These are phyloP conservation scores for Pogonognathellus flavescens DNA, from an alignment of 1,140 invertebrate species.

Conservation along the genomic window DNA sequence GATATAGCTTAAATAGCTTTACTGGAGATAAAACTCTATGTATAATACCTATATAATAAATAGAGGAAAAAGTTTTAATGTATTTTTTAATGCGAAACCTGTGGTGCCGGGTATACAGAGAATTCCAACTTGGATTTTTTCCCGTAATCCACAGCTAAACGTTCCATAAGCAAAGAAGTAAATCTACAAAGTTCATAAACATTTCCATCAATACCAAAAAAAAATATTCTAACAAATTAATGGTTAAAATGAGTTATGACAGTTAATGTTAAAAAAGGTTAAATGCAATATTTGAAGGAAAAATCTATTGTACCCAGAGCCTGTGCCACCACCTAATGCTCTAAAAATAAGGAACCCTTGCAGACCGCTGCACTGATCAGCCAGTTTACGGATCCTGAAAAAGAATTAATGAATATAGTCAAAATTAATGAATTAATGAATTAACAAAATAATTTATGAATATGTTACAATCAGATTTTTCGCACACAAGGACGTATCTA, in stretches of 20 bases:
- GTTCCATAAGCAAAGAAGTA: conserved; percentile 88
- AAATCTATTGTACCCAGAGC: conserved; percentile 76
- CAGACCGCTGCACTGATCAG: conserved; percentile 87
- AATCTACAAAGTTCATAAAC: conserved; percentile 73
- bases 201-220: too few relatives aligned
- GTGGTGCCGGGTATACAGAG: conserved; percentile 89
- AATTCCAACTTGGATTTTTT: conserved; percentile 93
- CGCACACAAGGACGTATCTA: too few relatives aligned
- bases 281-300: too few relatives aligned
- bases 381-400: conserved; percentile 78
- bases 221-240: too few relatives aligned
- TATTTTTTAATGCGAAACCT: conserved; percentile 72
- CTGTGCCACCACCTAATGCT: conserved; percentile 91
- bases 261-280: too few relatives aligned
- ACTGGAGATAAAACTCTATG: too few relatives aligned
- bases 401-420: too few relatives aligned
- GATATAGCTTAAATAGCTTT: too few relatives aligned
- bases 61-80: conserved; percentile 7
- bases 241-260: too few relatives aligned
- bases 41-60: too few relatives aligned
- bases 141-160: conserved; percentile 88
- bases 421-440: too few relatives aligned
- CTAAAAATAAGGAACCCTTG: conserved; percentile 93
- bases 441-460: conserved; percentile 69
- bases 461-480: too few relatives aligned